These are phyloP conservation scores for Polypedilum pembai DNA, from an alignment of 1,140 invertebrate genomes.

Conservation along the genomic window DNA sequence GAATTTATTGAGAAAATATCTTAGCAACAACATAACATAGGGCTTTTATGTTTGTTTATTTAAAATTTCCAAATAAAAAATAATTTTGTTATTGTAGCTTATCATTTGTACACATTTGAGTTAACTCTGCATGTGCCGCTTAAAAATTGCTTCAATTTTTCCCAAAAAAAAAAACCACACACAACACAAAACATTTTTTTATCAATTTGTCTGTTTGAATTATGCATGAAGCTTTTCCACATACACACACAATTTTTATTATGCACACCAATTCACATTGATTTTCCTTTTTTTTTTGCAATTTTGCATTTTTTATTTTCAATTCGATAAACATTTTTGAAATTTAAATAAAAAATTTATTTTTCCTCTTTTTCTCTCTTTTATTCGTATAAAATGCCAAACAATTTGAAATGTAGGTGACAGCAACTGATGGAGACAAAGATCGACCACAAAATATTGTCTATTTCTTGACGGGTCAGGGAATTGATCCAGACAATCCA, in stretches of 20 bases:
- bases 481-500: conserved; percentile 89
- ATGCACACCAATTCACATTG: no score
- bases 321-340: neutral
- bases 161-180: neutral
- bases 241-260: neutral
- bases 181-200: neutral
- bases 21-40: no score
- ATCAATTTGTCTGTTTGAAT: conserved; percentile 11
- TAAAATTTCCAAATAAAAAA: no score
- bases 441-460: conserved; percentile 91
- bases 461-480: conserved; percentile 93
- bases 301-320: neutral
- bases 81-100: no score
- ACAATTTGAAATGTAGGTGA: conserved; percentile 59
- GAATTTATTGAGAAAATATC: no score
- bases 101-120: no score
- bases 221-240: neutral
- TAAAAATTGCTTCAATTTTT: no score
- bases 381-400: neutral
- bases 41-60: no score
- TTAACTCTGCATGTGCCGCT: no score
- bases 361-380: neutral
- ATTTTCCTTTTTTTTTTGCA: no score
- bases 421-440: conserved; percentile 90
- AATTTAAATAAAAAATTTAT: conserved; percentile 6